Evolutionary conservation across 1,140 invertebrate species (phyloP), one percentile per base, ranked within the genome.

Genomic region (Gryon sp.): DNA sequence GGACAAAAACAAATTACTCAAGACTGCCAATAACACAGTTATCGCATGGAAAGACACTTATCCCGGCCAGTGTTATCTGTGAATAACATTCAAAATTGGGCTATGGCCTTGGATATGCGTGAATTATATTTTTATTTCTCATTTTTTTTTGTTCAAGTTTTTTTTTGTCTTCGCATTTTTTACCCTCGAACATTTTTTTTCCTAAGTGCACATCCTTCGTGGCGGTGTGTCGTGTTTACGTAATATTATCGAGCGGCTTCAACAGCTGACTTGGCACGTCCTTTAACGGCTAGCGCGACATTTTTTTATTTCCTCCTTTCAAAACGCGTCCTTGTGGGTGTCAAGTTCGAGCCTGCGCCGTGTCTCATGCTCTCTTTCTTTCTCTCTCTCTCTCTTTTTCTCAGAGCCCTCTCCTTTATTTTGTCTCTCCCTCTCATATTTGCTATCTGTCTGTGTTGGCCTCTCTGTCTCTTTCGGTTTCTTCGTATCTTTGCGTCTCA

Each of bases 301-400:
- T 83, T 84, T 84, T 81, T 80, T 73, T 85, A 86, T 87, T 88
- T 88, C 86, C 86, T 88, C 85, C 87, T 88, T 88, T 88, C 87
- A 82, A 88, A 88, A 88, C 53, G 81, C 80, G 86, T 86, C 87
- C 87, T 88, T 88, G 86, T 52, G 76, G 85, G 79, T 86, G 86
- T 87, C 86, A 87, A 86, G 84, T 87, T 85, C 85, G 84, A 79
- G 79, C 82, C 74, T 78, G 85, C 84, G 82, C 60, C 50, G 50
- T 77, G 69, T 73, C 59, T 30, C 36, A 63, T 48, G 34, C 50
- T 20, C 48, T 26, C 22, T 22, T 46, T 1, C 6, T 34, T 14
- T 16, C n/a, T 5, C n/a, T 46, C 22, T 62, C 45, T 34, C 45
- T 60, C 82, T 76, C n/a, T n/a, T n/a, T n/a, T n/a, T n/a, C n/a